phyloP scores from a whole-genome alignment of 2,113 vertebrate species.

The Phainopepla nitens region DNA sequence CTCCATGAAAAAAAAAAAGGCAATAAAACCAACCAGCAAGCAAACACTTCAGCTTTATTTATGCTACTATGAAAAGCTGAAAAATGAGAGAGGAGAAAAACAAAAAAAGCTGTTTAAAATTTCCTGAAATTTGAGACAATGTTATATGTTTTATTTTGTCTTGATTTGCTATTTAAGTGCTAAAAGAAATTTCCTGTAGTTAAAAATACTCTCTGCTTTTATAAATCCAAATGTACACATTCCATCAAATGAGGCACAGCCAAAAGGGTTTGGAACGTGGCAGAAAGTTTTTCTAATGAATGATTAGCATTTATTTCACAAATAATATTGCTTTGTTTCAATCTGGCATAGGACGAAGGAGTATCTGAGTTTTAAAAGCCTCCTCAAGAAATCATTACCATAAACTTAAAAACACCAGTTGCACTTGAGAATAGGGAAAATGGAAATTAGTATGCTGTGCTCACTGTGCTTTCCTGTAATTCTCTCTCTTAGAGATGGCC shows the following conservation, averaged over 20 bases:
- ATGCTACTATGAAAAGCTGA: not conserved
- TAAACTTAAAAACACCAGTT: not conserved
- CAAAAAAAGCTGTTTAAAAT: not conserved
- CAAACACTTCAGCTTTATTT: not conserved
- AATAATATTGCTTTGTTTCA: not conserved
- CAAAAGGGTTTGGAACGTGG: not conserved
- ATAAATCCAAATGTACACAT: not conserved
- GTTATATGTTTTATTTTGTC: not conserved
- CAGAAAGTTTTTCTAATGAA: slow-evolving; percentile 5
- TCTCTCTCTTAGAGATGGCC: not conserved
- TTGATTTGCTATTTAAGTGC: not conserved
- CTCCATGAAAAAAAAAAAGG: not conserved
- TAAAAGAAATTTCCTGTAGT: not conserved
- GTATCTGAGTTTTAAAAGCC: not conserved
- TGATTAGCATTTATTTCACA: not conserved
- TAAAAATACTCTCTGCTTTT: not conserved
- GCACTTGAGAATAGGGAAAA: not conserved
- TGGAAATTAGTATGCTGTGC: not conserved
- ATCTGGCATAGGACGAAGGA: not conserved
- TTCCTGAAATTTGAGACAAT: not conserved
- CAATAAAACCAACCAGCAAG: not conserved
- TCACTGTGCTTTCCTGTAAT: not conserved
- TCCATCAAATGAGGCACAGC: not conserved
- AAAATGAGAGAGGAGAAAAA: not conserved
- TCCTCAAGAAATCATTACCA: not conserved